phyloP scores from a whole-genome alignment of 2,113 vertebrate genomes.

The Numenius arquata region DNA sequence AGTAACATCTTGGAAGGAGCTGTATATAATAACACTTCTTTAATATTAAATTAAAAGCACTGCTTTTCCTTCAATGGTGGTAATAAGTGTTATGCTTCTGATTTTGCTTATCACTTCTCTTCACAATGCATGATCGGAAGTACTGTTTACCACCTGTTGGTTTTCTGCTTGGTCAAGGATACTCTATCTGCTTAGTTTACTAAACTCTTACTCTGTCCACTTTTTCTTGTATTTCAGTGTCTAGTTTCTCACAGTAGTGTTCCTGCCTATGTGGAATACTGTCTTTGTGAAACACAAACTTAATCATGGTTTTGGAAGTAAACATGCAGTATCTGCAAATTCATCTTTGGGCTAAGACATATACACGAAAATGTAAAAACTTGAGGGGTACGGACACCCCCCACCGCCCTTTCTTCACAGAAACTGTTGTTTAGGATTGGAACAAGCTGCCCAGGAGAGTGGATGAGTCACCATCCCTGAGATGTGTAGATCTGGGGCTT shows the following conservation, averaged over 20 bases:
- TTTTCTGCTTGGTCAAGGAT: not conserved
- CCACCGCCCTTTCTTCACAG: not conserved
- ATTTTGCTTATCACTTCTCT: not conserved
- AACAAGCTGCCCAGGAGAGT: not conserved
- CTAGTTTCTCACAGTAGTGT: not conserved
- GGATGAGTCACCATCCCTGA: not conserved
- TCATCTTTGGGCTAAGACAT: not conserved
- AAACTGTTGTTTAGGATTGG: not conserved
- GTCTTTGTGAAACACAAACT: not conserved
- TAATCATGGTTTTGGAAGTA: not conserved
- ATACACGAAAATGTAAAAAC: not conserved
- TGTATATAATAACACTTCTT: not conserved
- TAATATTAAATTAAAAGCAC: not conserved
- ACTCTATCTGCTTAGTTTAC: not conserved
- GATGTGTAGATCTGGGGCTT: not conserved
- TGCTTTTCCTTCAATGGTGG: not conserved
- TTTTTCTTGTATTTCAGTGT: not conserved
- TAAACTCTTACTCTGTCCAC: not conserved
- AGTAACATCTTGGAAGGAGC: not conserved
- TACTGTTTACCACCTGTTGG: not conserved
- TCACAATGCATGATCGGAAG: not conserved
- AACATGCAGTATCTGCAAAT: not conserved
- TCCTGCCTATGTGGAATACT: not conserved
- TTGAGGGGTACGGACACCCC: not conserved
- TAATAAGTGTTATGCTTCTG: not conserved